Evolutionary conservation across 2,888 invertebrate genomes (phyloP), one percentile per base, ranked within the genome.

Genomic region (Smittia aterrima): DNA sequence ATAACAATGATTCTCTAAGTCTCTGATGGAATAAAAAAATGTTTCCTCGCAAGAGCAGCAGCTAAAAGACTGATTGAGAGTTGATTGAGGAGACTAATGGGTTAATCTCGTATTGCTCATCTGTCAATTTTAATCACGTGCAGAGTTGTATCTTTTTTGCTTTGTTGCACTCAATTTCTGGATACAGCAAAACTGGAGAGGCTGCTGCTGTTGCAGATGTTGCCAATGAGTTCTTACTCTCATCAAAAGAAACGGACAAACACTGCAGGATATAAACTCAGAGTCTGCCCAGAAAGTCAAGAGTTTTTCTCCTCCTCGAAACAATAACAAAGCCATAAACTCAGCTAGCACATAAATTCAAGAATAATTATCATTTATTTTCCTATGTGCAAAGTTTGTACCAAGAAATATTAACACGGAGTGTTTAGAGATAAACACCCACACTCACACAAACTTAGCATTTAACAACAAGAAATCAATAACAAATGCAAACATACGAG

Each of bases 121-220:
- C 24, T 62, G 24, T 20, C 22, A 24, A 24, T 62, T 62, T 9
- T 13, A 22, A 62, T 62, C 62, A 62, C 24, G 53, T 47, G 53
- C 18, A n/a, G 53, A 62, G 13, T 6, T 62, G 1, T 4, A 6
- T 22, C 11, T n/a, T 24, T 13, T 62, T 62, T 62, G 16, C 24
- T 22, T 62, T 18, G 22, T 13, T 62, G 22, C 62, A 20, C 62
- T 32, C 32, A 9, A 32, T 32, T 32, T 32, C 9, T 3, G 4
- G 4, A 32, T 3, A n/a, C n/a, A n/a, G n/a, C n/a, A n/a, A n/a
- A n/a, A n/a, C n/a, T n/a, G n/a, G n/a, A n/a, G n/a, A n/a, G n/a
- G n/a, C n/a, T n/a, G n/a, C n/a, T n/a, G n/a, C n/a, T n/a, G n/a
- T 22, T 22, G 62, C 62, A 62, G 62, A 62, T 62, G 62, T 24